Conservation (phyloP, 2,797 vertebrate genomes). For the Halcyon chelicuti region DNA sequence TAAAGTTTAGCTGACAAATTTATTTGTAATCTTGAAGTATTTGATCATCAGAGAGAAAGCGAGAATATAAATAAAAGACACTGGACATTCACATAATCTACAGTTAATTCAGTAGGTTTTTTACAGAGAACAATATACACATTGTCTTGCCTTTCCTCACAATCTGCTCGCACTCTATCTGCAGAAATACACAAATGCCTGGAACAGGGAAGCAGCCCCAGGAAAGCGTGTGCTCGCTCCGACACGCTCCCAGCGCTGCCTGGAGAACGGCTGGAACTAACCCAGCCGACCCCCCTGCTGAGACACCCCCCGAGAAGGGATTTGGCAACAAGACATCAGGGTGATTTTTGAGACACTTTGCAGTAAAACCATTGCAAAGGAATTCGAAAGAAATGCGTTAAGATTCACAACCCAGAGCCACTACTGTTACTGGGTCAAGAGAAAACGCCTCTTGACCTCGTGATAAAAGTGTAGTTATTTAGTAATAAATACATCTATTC, state of each 20-base stretch:
- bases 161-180: background rate
- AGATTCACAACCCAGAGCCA: background rate
- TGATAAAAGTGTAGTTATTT: background rate
- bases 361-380: background rate
- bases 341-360: constrained; percentile 15
- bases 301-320: background rate
- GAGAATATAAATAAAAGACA: constrained; percentile 90
- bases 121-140: constrained; percentile 52
- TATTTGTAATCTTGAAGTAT: constrained; percentile 89
- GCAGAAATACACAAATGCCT: constrained; percentile 76
- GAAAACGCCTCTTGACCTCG: background rate
- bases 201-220: background rate
- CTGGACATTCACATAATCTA: constrained; percentile 82
- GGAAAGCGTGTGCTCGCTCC: background rate
- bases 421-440: background rate
- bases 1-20: constrained; percentile 89
- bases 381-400: background rate
- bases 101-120: constrained; percentile 49
- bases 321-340: constrained; percentile 77
- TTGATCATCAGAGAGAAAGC: constrained; percentile 85
- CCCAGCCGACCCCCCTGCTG: background rate
- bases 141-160: constrained; percentile 41
- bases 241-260: background rate
- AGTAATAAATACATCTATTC: constrained; percentile 43
- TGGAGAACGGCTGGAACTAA: background rate